Percentiles rank a stretch among this genome's conserved stretches.
Evolutionary conservation across 2,888 invertebrate genomes (phyloP).

Genomic region (Patella caerulea): DNA sequence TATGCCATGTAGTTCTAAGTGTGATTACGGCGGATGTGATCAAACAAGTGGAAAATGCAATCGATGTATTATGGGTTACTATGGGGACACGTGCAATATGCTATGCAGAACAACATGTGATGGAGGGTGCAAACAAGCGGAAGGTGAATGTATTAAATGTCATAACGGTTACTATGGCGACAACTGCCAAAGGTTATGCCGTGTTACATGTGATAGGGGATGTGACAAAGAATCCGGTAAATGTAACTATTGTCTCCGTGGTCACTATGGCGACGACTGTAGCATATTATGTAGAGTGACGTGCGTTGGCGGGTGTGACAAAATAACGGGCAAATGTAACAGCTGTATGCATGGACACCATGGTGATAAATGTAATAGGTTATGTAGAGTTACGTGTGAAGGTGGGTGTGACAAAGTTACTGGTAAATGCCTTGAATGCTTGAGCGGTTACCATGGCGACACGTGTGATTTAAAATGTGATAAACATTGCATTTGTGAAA

Average conservation of each 20-base stretch:
- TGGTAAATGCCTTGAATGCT: too few species aligned
- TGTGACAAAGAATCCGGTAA: slow-evolving; percentile 11
- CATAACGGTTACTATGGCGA: slow-evolving; percentile 12
- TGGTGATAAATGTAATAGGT: too few species aligned
- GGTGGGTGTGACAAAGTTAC: too few species aligned
- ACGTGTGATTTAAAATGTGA: too few species aligned
- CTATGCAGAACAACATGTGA: slow-evolving; percentile 5
- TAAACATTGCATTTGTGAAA: too few species aligned
- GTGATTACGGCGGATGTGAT: slow-evolving; percentile 17
- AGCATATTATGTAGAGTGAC: neutral
- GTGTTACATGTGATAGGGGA: slow-evolving; percentile 2
- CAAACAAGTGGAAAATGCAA: slow-evolving; percentile 13
- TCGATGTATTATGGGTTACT: slow-evolving; percentile 20
- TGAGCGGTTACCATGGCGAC: too few species aligned
- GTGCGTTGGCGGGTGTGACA: slow-evolving; percentile 26
- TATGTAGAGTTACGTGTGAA: too few species aligned
- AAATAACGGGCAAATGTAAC: slow-evolving; percentile 38
- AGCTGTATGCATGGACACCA: neutral
- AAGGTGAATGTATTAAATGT: slow-evolving; percentile 21
- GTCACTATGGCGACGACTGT: neutral
- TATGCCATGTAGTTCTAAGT: neutral
- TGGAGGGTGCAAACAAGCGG: slow-evolving; percentile 1
- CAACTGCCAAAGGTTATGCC: slow-evolving; percentile 13
- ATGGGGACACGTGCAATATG: slow-evolving; percentile 13
- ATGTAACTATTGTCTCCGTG: slow-evolving; percentile 11